Evolutionary conservation across 2,888 invertebrate genomes (phyloP).

Genomic region (Zygothrica quintamaculata): DNA sequence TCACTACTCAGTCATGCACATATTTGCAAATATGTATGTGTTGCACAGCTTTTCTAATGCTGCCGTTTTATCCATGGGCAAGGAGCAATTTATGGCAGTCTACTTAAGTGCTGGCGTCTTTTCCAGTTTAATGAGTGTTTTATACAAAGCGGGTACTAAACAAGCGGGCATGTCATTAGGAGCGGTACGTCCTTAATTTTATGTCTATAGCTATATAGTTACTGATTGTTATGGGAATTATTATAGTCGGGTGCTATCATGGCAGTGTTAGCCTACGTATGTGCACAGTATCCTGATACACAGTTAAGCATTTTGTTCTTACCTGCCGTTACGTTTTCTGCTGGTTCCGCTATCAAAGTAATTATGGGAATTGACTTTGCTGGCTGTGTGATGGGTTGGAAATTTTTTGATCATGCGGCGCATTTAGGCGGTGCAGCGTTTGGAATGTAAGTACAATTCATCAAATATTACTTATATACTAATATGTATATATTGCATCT

Average conservation of each 20-base stretch:
- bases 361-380: conserved; percentile 93
- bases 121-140: conserved; percentile 93
- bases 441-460: conserved; percentile 89
- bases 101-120: conserved; percentile 95
- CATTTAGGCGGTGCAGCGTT: conserved; percentile 97
- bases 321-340: conserved; percentile 95
- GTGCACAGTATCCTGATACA: conserved; percentile 95
- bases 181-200: conserved; percentile 89
- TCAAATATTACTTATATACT: neutral
- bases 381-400: conserved; percentile 94
- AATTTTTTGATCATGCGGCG: conserved; percentile 98
- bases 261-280: conserved; percentile 94
- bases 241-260: conserved; percentile 96
- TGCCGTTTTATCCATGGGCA: conserved; percentile 91
- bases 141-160: conserved; percentile 90
- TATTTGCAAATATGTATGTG: conserved; percentile 98
- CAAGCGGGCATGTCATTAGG: conserved; percentile 93
- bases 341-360: conserved; percentile 92
- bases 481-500: too few species aligned
- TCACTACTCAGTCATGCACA: conserved; percentile 93
- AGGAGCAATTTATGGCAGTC: conserved; percentile 95
- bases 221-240: conserved; percentile 49
- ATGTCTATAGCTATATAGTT: neutral
- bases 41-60: conserved; percentile 90
- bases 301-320: conserved; percentile 94